A percentile compares a stretch with the other conserved stretches of the same genome.
Evolutionary conservation across 2,888 invertebrate species (phyloP).

Genomic region (Lithophane socia): DNA sequence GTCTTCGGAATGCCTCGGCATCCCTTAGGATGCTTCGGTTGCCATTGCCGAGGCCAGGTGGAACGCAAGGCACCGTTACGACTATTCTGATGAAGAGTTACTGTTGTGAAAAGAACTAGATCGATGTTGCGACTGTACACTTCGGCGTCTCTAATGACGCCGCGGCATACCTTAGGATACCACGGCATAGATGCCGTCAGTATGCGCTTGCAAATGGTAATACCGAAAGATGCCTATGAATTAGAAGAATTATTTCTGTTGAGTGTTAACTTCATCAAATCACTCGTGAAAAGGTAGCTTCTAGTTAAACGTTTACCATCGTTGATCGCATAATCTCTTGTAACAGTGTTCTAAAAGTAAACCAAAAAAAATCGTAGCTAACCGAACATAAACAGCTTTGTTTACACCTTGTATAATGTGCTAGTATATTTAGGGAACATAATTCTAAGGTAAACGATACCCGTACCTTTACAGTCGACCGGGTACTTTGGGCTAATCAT

Average conservation of each 20-base stretch:
- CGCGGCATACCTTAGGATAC: neutral
- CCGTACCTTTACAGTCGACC: conserved; percentile 39
- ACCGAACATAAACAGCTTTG: neutral
- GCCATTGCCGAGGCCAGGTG: neutral
- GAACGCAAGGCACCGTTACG: neutral
- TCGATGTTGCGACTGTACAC: neutral
- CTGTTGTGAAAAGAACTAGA: neutral
- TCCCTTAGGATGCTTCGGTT: too few species aligned
- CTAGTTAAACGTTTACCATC: neutral
- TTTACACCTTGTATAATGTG: neutral
- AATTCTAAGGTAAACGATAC: conserved; percentile 13
- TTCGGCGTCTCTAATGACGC: neutral
- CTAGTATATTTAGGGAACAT: conserved; percentile 29
- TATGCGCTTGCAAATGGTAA: neutral
- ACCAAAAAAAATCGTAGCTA: neutral
- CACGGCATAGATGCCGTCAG: neutral
- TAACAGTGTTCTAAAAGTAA: too few species aligned
- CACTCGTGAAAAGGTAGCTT: neutral
- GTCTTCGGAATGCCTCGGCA: too few species aligned
- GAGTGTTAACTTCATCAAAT: neutral
- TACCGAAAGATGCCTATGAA: neutral
- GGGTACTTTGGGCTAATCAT: conserved; percentile 45
- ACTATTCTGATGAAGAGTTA: neutral
- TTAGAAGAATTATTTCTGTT: neutral
- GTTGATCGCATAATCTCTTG: neutral